Evolutionary conservation across 2,113 vertebrate genomes (phyloP).

Genomic region (Amphiprion ocellaris): DNA sequence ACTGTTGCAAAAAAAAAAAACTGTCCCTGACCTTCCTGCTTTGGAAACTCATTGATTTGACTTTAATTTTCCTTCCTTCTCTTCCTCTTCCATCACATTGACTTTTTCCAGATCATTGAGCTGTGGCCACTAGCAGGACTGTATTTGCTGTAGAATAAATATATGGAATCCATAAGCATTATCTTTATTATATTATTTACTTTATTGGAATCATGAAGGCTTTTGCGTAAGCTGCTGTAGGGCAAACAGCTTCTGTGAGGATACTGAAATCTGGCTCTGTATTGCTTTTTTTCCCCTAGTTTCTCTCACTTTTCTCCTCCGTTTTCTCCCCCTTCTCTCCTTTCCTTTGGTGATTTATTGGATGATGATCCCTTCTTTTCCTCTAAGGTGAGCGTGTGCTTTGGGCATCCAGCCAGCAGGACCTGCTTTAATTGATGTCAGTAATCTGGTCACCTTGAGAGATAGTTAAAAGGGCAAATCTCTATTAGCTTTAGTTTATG

Average conservation of each 20-base stretch:
- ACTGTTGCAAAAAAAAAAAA: conserved; percentile 8
- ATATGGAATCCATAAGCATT: conserved; percentile 51
- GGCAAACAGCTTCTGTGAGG: conserved; percentile 40
- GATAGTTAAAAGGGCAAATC: conserved; percentile 83
- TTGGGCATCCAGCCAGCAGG: conserved; percentile 72
- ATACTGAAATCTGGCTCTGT: conserved; percentile 25
- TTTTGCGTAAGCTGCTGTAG: conserved; percentile 42
- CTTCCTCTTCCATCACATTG: conserved; percentile 34
- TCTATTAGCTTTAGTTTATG: conserved; percentile 82
- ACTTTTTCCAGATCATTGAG: conserved; percentile 54
- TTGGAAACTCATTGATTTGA: conserved; percentile 37
- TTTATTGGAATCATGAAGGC: conserved; percentile 33
- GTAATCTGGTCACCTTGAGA: conserved; percentile 85
- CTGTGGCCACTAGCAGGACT: conserved; percentile 34
- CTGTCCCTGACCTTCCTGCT: conserved; percentile 9
- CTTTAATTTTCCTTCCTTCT: conserved; percentile 30
- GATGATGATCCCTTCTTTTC: conserved; percentile 61
- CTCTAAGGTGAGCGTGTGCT: conserved; percentile 67
- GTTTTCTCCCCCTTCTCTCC: conserved; percentile 23
- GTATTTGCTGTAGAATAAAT: conserved; percentile 54
- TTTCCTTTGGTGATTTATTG: conserved; percentile 71
- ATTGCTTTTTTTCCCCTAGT: conserved; percentile 16
- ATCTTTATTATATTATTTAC: conserved; percentile 63
- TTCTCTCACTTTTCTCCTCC: conserved; percentile 43
- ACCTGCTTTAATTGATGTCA: conserved; percentile 81